Base-by-base conservation (phyloP, 2,797 vertebrate genomes). In the Falco berigora region DNA sequence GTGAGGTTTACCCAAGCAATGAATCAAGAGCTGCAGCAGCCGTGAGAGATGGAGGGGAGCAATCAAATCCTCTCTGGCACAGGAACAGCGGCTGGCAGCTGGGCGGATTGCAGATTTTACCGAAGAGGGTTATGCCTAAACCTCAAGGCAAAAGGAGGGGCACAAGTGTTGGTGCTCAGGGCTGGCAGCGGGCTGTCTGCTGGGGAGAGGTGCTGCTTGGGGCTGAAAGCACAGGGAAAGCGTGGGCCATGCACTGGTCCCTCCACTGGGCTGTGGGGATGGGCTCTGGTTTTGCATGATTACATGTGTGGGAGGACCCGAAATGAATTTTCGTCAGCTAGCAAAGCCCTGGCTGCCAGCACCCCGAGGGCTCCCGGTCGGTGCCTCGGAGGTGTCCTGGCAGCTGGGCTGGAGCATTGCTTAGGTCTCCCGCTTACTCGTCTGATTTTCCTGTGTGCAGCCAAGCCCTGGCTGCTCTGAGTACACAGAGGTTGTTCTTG, bases 301-400 rank as follows among this genome's bases (percentile, higher is more conserved):
- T 53, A 18, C 25, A 22, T 1, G 1, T 18, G 34, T 9, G 15
- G 19, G 32, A 89, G 38, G 42, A 46, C 19, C 44, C 16, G 36
- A 77, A 62, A 62, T 16, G 10, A 6, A 3, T 46, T 34, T 82
- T 56, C 73, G 61, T 28, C 67, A 73, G 36, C 38, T 67, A 25
- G 36, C 11, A 28, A 46, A 72, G n/a, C 42, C 56, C 56, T 67
- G 49, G 24, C 19, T 52, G 55, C 47, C 59, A 72, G 64, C 71
- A 62, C 27, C 28, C 28, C 1, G 3, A 42, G 46, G 30, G 32
- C 3, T 64, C 69, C 40, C 0, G 0, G 34, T 15, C 0, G 1
- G 47, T 1, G 2, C 25, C 61, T 21, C 15, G 21, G 56, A 61
- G 52, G 28, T 25, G 38, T 36, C 72, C 22, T 0, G 2, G 36